Conservation (phyloP, 1,140 invertebrate genomes). For the Palaemon carinicauda region DNA sequence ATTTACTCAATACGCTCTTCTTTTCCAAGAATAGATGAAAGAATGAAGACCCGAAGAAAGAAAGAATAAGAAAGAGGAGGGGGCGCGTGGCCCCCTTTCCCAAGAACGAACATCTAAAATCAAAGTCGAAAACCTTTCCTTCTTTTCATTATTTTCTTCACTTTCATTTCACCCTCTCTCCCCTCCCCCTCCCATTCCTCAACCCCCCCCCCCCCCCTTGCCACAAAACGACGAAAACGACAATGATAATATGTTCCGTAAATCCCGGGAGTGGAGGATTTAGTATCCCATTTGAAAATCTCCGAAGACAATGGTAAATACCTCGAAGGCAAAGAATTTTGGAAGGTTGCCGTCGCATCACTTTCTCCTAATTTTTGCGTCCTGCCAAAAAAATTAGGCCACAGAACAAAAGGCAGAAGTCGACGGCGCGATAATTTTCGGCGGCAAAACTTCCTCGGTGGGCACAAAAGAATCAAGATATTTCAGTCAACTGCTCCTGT, state of each 20-base stretch:
- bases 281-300: conserved; percentile 50
- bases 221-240: neutral
- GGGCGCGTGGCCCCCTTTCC: neutral
- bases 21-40: neutral
- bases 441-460: conserved; percentile 1
- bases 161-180: neutral
- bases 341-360: conserved; percentile 48
- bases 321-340: conserved; percentile 34
- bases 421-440: conserved; percentile 20
- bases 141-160: neutral
- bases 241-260: conserved; percentile 35
- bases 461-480: conserved; percentile 42
- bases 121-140: neutral
- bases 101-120: neutral
- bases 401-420: conserved; percentile 25
- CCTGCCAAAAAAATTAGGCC: conserved; percentile 48
- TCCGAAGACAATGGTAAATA: conserved; percentile 36
- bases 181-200: neutral
- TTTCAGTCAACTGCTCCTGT: conserved; percentile 53
- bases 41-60: neutral
- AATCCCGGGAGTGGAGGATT: conserved; percentile 24
- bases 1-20: too few species aligned
- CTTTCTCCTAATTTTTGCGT: conserved; percentile 47
- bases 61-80: neutral
- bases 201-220: neutral